Evolutionary conservation across 2,888 invertebrate genomes (phyloP).

Genomic region (Noctua pronuba): DNA sequence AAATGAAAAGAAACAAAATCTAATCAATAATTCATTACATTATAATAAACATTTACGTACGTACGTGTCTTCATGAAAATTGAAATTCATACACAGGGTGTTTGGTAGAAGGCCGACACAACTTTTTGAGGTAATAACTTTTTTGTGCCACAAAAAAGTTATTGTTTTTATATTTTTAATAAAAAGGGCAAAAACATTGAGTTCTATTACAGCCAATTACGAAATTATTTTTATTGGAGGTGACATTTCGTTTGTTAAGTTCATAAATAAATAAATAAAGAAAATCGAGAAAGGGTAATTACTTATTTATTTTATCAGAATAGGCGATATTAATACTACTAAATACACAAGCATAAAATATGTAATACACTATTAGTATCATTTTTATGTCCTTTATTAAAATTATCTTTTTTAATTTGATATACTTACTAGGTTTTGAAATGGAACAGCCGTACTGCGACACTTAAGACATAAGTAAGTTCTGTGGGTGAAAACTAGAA

Average conservation of each 20-base stretch:
- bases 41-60: slow-evolving; percentile 63
- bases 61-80: slow-evolving; percentile 68
- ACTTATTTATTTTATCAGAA: background rate
- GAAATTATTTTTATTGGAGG: background rate
- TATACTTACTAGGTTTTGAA: background rate
- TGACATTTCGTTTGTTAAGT: background rate
- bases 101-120: background rate
- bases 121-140: background rate
- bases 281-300: background rate
- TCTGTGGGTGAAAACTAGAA: background rate
- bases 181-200: background rate
- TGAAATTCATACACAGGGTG: slow-evolving; percentile 65
- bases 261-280: background rate
- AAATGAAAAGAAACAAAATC: slow-evolving; percentile 48
- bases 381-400: background rate
- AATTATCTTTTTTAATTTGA: background rate
- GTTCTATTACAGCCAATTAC: background rate
- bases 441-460: background rate
- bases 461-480: background rate
- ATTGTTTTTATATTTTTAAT: background rate
- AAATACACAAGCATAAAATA: background rate
- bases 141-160: background rate
- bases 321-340: background rate
- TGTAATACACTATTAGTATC: background rate
- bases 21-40: slow-evolving; percentile 69